phyloP scores from a whole-genome alignment of 2,888 invertebrate genomes.

The Epirrita christyi region DNA sequence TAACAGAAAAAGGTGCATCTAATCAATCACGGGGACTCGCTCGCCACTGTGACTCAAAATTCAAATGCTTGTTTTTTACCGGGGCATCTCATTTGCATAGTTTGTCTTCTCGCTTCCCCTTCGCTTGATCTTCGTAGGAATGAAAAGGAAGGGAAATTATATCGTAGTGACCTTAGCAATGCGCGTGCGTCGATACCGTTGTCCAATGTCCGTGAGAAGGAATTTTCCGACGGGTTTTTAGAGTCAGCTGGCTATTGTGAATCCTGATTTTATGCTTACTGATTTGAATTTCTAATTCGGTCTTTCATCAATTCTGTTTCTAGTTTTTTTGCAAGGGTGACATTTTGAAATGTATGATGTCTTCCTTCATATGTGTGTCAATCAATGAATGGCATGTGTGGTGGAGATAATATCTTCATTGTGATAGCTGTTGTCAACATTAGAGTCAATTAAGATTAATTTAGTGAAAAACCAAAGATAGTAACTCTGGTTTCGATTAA shows the following conservation, averaged over 20 bases:
- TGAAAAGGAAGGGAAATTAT: constrained; percentile 52
- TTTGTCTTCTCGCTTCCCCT: constrained; percentile 49
- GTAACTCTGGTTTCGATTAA: too few relatives aligned
- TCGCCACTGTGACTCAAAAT: constrained; percentile 63
- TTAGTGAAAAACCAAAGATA: neutral
- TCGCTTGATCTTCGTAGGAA: constrained; percentile 20
- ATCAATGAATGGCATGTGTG: constrained; percentile 3
- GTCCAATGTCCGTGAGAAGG: constrained; percentile 69
- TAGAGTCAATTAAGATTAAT: constrained; percentile 9
- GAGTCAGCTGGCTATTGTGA: constrained; percentile 59
- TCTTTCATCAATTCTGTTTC: constrained; percentile 15
- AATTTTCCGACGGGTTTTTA: constrained; percentile 66
- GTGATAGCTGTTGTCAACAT: constrained; percentile 3
- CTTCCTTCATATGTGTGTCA: neutral
- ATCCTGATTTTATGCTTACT: constrained; percentile 46
- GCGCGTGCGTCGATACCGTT: constrained; percentile 75
- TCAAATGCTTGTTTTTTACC: constrained; percentile 62
- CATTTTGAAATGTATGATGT: neutral
- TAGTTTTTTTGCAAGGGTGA: neutral
- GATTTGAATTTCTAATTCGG: constrained; percentile 26
- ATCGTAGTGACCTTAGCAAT: constrained; percentile 64
- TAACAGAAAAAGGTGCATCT: constrained; percentile 74
- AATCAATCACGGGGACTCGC: constrained; percentile 73
- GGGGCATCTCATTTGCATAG: constrained; percentile 67
- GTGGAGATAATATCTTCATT: neutral